A percentile compares a stretch with the other conserved stretches of the same genome.
phyloP scores from a whole-genome alignment of 2,113 vertebrate genomes.

The Bubalus kerabau region DNA sequence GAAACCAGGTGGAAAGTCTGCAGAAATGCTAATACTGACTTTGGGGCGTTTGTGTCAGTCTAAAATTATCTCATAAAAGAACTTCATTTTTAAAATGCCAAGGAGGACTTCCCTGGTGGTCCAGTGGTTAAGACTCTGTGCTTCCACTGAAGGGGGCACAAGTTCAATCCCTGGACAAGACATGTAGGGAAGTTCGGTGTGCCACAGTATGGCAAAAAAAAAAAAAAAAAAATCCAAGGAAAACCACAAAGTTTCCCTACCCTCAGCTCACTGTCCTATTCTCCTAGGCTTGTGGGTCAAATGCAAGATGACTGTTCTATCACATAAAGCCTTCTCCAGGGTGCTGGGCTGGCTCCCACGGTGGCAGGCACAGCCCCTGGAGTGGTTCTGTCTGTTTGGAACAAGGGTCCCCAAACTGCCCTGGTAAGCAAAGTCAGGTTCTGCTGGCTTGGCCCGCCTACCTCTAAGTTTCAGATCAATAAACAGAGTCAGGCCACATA shows the following conservation, averaged over 20 bases:
- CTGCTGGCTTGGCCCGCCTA: background rate
- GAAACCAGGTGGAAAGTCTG: background rate
- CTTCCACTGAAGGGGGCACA: background rate
- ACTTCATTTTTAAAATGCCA: background rate
- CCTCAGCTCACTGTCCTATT: fast-evolving
- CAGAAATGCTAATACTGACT: background rate
- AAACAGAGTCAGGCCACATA: background rate
- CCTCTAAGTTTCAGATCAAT: background rate
- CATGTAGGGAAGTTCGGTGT: background rate
- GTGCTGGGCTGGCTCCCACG: fast-evolving
- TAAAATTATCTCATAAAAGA: background rate
- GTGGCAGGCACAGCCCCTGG: background rate
- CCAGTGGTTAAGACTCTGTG: background rate
- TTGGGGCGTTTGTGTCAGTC: background rate
- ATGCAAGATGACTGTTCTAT: background rate
- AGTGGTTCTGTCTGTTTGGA: too few species aligned
- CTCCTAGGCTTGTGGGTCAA: background rate
- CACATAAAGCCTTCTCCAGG: background rate
- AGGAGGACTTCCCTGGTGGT: background rate
- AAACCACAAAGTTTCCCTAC: background rate
- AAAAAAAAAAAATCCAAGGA: background rate
- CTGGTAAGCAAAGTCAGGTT: background rate
- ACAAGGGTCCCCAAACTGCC: background rate
- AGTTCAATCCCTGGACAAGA: background rate
- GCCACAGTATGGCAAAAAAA: background rate